Conservation (phyloP, 2,113 vertebrate genomes). For the Fulmarus glacialis region DNA sequence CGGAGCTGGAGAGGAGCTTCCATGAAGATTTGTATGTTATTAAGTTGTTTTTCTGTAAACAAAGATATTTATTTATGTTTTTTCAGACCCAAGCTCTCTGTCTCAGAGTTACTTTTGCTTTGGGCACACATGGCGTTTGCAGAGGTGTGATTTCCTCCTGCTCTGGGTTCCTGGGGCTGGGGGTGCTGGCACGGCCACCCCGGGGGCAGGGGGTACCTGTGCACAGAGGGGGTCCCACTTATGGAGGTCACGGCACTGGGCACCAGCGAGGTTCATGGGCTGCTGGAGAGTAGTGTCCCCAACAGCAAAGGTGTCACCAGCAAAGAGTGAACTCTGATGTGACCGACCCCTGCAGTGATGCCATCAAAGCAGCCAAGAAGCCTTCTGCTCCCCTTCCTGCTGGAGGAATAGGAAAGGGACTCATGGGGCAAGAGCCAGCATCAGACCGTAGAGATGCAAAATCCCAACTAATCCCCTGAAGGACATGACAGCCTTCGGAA, state of each 20-base stretch:
- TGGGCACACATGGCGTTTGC: accelerated
- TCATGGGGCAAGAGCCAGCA: neutral
- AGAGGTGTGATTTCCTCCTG: neutral
- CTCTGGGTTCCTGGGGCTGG: neutral
- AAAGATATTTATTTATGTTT: neutral
- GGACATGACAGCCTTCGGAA: no score
- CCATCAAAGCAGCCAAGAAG: neutral
- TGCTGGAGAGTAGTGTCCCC: neutral
- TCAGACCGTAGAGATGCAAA: neutral
- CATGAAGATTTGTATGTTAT: neutral
- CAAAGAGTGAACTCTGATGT: neutral
- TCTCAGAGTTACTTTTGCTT: neutral
- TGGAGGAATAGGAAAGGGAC: neutral
- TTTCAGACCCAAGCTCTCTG: neutral
- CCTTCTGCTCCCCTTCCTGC: neutral
- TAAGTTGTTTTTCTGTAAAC: neutral
- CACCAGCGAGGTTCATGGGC: neutral
- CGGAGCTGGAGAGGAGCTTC: no score
- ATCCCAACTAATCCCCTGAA: no score
- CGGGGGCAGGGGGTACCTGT: accelerated
- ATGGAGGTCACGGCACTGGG: neutral
- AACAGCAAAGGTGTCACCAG: neutral
- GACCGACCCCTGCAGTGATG: neutral
- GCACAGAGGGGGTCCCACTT: neutral
- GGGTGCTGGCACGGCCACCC: neutral